These are phyloP conservation scores for Ricordea florida DNA, from an alignment of 92 coral and sea anemone genomes.

Conservation along the genomic window DNA sequence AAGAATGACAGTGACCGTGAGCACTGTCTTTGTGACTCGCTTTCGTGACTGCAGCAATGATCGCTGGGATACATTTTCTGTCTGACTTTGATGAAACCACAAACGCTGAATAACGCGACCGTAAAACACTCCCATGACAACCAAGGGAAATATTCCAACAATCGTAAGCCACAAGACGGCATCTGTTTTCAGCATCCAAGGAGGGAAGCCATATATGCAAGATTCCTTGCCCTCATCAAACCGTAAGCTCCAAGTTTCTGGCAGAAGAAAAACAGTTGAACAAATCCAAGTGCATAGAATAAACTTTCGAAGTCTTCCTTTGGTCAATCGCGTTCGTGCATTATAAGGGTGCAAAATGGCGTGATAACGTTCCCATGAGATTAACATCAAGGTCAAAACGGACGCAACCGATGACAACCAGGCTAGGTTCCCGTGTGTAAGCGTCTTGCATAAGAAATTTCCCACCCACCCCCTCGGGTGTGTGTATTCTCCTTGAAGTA, in stretches of 20 bases:
- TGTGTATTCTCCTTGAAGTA: conserved; percentile 23
- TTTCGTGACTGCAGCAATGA: conserved; percentile 59
- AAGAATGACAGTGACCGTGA: conserved; percentile 46
- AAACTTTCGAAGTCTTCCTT: conserved; percentile 15
- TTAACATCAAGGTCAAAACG: conserved; percentile 34
- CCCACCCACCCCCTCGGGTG: conserved; percentile 57
- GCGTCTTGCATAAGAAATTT: conserved; percentile 44
- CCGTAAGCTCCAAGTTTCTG: not conserved
- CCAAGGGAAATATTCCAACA: conserved; percentile 36
- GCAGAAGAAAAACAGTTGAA: conserved; percentile 18
- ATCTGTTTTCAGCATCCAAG: conserved; percentile 20
- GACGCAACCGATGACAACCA: conserved; percentile 61
- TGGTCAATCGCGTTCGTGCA: conserved; percentile 37
- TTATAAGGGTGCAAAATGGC: conserved; percentile 59
- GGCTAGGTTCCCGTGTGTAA: conserved; percentile 41
- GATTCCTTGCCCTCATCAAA: conserved; percentile 12
- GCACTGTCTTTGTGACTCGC: conserved; percentile 58
- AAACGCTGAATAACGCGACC: conserved; percentile 45
- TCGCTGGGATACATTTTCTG: conserved; percentile 40
- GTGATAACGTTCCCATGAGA: conserved; percentile 69
- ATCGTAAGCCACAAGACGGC: conserved; percentile 36
- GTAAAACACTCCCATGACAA: conserved; percentile 40
- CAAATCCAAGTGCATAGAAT: conserved; percentile 27
- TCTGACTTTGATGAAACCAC: conserved; percentile 33
- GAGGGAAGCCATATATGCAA: conserved; percentile 29